Evolutionary conservation across 2,113 vertebrate species (phyloP).

Genomic region (Festucalex cinctus): DNA sequence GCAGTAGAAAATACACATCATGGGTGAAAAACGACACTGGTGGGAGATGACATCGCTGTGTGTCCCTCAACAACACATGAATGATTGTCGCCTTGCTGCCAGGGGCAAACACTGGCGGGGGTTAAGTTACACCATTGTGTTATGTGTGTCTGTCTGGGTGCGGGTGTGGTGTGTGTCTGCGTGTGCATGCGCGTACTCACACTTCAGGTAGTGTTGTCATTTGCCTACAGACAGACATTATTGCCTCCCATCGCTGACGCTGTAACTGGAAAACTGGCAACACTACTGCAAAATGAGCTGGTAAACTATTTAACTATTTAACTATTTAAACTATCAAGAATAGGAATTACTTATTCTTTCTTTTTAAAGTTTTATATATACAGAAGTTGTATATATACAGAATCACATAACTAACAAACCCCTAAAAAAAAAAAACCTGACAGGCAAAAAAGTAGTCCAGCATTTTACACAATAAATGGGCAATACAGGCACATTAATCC

Average conservation of each 20-base stretch:
- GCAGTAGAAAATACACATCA: conserved; percentile 7
- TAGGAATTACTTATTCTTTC: too few relatives aligned
- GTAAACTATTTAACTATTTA: too few relatives aligned
- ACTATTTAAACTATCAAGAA: too few relatives aligned
- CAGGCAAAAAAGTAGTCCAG: too few relatives aligned
- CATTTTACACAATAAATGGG: too few relatives aligned
- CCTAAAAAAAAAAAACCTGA: too few relatives aligned
- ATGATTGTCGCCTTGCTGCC: conserved; percentile 28
- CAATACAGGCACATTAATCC: too few relatives aligned
- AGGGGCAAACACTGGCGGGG: conserved; percentile 31
- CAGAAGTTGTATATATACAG: too few relatives aligned
- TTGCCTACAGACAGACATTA: conserved; percentile 16
- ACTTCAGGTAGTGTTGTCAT: conserved; percentile 17
- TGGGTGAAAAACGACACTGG: conserved; percentile 13
- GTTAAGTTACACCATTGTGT: conserved; percentile 47
- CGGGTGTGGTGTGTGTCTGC: conserved; percentile 16
- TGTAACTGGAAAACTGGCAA: conserved; percentile 13
- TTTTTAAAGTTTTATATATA: too few relatives aligned
- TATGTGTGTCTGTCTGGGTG: conserved; percentile 14
- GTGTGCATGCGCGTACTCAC: conserved; percentile 6
- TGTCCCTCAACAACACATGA: conserved; percentile 37
- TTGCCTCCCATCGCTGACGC: conserved; percentile 26
- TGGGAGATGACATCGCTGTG: conserved; percentile 20
- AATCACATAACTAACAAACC: too few relatives aligned
- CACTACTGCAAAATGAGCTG: background rate